Evolutionary conservation across 2,113 vertebrate species (phyloP).

Genomic region (Siniperca chuatsi): DNA sequence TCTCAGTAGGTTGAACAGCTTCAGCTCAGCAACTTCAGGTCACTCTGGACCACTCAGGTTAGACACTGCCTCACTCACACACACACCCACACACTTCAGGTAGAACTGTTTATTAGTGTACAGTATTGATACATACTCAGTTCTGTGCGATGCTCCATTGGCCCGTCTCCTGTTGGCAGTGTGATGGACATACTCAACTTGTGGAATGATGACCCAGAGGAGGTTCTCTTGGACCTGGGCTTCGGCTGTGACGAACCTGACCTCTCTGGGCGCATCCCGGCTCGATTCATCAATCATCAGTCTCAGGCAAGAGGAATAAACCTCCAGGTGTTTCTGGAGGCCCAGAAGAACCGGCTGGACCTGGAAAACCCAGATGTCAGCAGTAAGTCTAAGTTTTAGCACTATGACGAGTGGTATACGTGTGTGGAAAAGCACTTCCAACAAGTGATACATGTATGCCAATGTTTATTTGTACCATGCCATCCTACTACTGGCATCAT

Average conservation of each 20-base stretch:
- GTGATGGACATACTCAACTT: constrained; percentile 87
- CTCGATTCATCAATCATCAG: constrained; percentile 87
- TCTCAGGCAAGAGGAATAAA: constrained; percentile 90
- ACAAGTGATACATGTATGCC: background rate
- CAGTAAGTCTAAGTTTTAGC: constrained; percentile 81
- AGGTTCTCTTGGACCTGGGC: constrained; percentile 92
- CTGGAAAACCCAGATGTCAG: constrained; percentile 87
- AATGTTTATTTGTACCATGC: background rate
- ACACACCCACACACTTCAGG: background rate
- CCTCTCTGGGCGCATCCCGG: constrained; percentile 88
- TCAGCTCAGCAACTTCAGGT: constrained; percentile 70
- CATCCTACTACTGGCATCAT: background rate
- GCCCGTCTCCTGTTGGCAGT: constrained; percentile 71
- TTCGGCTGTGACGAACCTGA: constrained; percentile 92
- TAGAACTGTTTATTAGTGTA: background rate
- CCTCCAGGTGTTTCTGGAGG: constrained; percentile 88
- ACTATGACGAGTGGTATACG: background rate
- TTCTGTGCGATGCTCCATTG: constrained; percentile 40
- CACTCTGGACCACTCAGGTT: constrained; percentile 72
- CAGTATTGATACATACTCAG: background rate
- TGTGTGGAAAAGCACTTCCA: background rate
- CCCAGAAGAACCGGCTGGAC: constrained; percentile 88
- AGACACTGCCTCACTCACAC: background rate
- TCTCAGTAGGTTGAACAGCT: constrained; percentile 82
- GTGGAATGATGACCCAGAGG: constrained; percentile 90